These are phyloP conservation scores for Leptinotarsa texana DNA, from an alignment of 1,140 invertebrate genomes.

Conservation along the genomic window DNA sequence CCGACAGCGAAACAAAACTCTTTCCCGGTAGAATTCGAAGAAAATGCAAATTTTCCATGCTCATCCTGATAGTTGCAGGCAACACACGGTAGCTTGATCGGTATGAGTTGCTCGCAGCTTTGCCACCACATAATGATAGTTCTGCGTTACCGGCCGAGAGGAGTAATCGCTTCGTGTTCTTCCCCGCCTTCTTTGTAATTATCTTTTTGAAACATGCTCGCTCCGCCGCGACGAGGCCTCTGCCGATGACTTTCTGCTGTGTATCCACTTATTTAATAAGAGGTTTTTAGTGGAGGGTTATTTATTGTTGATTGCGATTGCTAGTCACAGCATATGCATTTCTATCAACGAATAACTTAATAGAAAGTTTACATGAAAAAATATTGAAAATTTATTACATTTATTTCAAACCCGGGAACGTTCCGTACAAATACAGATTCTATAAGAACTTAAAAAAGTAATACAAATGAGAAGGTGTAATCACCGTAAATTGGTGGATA, in stretches of 20 bases:
- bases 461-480: no score
- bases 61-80: slow-evolving; percentile 13
- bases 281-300: slow-evolving; percentile 2
- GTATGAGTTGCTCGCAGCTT: slow-evolving; percentile 35
- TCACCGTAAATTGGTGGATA: no score
- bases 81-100: slow-evolving; percentile 36
- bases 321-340: neutral
- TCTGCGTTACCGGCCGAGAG: slow-evolving; percentile 25
- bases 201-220: slow-evolving; percentile 33
- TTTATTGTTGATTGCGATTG: slow-evolving; percentile 10
- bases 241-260: neutral
- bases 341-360: no score
- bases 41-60: slow-evolving; percentile 13
- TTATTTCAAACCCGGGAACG: no score
- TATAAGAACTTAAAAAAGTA: no score
- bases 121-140: slow-evolving; percentile 44
- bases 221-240: slow-evolving; percentile 4
- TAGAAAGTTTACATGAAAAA: no score
- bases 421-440: no score
- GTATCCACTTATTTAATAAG: slow-evolving; percentile 7
- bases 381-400: no score
- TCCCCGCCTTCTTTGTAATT: slow-evolving; percentile 43
- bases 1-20: no score
- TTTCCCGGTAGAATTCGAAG: neutral
- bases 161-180: slow-evolving; percentile 42